These are phyloP conservation scores for Himalopsyche japonica DNA, from an alignment of 2,888 invertebrate species.

Conservation along the genomic window DNA sequence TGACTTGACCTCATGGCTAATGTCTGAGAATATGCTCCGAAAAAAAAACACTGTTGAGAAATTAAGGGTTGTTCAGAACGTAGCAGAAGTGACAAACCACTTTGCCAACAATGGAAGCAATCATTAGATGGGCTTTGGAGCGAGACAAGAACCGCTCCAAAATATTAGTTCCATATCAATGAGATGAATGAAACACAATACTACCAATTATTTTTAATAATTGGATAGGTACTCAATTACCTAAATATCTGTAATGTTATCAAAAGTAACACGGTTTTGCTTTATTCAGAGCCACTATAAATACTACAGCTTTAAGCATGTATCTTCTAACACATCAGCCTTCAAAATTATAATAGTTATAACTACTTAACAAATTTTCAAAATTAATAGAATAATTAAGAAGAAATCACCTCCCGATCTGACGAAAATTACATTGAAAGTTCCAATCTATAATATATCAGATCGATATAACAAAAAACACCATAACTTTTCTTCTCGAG, in stretches of 20 bases:
- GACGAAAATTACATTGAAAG: background rate
- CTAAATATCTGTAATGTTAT: background rate
- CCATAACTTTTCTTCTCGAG: too few relatives aligned
- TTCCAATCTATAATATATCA: too few relatives aligned
- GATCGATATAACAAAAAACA: too few relatives aligned
- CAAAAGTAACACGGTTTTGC: background rate
- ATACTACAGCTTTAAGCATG: background rate
- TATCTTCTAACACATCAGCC: background rate
- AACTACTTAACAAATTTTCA: background rate
- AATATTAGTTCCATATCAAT: background rate
- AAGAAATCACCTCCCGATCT: background rate
- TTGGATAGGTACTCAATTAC: background rate
- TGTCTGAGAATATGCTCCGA: background rate
- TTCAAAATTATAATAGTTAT: background rate
- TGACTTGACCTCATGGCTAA: background rate
- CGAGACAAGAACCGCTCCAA: background rate
- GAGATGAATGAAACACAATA: background rate
- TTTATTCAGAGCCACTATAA: background rate
- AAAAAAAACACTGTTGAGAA: background rate
- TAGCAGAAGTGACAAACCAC: background rate
- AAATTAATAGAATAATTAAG: background rate
- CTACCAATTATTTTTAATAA: background rate
- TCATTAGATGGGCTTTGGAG: background rate
- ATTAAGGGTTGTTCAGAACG: too few relatives aligned
- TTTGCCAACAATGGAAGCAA: background rate